These are phyloP conservation scores for Xenopus petersii DNA, from an alignment of 2,797 vertebrate species.

Conservation along the genomic window DNA sequence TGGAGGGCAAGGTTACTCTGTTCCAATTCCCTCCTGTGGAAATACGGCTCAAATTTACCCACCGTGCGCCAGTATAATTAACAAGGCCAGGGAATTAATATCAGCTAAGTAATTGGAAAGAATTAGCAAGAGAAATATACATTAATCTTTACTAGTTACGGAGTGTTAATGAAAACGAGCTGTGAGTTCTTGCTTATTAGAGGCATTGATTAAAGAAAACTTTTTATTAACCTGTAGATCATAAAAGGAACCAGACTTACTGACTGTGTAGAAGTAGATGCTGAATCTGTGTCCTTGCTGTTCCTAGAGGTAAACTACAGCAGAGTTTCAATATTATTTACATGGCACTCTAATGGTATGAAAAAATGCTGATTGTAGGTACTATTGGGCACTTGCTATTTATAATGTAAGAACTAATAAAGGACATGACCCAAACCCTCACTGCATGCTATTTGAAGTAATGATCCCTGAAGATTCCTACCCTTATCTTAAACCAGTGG, in stretches of 20 bases:
- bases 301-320: too few species aligned
- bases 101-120: slow-evolving; percentile 81
- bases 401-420: too few species aligned
- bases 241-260: slow-evolving; percentile 22
- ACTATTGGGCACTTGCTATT: too few species aligned
- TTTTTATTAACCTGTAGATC: slow-evolving; percentile 55
- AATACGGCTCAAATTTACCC: slow-evolving; percentile 74
- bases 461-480: too few species aligned
- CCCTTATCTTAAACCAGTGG: too few species aligned
- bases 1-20: slow-evolving; percentile 70
- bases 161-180: slow-evolving; percentile 80
- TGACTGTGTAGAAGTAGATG: background rate
- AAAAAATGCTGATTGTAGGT: too few species aligned
- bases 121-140: slow-evolving; percentile 80
- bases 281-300: too few species aligned
- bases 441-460: too few species aligned
- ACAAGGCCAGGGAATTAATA: slow-evolving; percentile 81
- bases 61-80: slow-evolving; percentile 80
- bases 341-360: too few species aligned
- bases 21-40: slow-evolving; percentile 73
- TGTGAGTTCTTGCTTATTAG: slow-evolving; percentile 53
- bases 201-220: slow-evolving; percentile 56
- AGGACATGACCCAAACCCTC: too few species aligned
- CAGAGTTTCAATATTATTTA: too few species aligned
- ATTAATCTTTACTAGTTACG: slow-evolving; percentile 84